Evolutionary conservation across 2,797 vertebrate genomes (phyloP).

Genomic region (Myripristis jacobus): DNA sequence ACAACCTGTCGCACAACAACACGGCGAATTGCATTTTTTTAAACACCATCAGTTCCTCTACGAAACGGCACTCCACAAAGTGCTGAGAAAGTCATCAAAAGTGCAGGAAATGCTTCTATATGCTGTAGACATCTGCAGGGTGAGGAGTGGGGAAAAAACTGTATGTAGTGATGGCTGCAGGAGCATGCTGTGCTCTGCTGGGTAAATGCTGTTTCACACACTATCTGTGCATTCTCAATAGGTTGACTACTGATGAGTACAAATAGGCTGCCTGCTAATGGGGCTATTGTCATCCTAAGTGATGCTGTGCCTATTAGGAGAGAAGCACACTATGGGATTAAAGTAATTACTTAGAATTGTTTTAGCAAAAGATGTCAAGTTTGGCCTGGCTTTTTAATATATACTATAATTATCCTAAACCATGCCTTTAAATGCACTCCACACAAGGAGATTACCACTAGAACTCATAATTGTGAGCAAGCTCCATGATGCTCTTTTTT

Average conservation of each 20-base stretch:
- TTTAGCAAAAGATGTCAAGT: constrained; percentile 34
- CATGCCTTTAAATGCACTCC: constrained; percentile 41
- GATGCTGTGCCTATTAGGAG: constrained; percentile 1
- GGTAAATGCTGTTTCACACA: background rate
- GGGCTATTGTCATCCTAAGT: constrained; percentile 3
- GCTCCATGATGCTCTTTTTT: constrained; percentile 57
- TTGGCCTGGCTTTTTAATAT: constrained; percentile 48
- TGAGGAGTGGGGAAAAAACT: background rate
- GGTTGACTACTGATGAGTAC: background rate
- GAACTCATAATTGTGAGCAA: constrained; percentile 49
- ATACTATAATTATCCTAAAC: constrained; percentile 37
- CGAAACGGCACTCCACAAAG: background rate
- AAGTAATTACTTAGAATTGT: background rate
- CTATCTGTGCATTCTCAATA: background rate
- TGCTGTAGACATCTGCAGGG: background rate
- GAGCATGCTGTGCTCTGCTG: no score
- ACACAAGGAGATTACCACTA: constrained; percentile 31
- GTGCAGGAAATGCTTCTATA: background rate
- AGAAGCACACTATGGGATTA: constrained; percentile 30
- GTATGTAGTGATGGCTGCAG: no score
- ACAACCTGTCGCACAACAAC: constrained; percentile 41
- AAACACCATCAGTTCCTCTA: background rate
- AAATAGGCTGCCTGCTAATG: background rate
- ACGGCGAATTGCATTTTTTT: background rate
- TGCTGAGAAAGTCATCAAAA: background rate